These are phyloP conservation scores for Nycteola revayana DNA, from an alignment of 2,888 invertebrate genomes.

Conservation along the genomic window DNA sequence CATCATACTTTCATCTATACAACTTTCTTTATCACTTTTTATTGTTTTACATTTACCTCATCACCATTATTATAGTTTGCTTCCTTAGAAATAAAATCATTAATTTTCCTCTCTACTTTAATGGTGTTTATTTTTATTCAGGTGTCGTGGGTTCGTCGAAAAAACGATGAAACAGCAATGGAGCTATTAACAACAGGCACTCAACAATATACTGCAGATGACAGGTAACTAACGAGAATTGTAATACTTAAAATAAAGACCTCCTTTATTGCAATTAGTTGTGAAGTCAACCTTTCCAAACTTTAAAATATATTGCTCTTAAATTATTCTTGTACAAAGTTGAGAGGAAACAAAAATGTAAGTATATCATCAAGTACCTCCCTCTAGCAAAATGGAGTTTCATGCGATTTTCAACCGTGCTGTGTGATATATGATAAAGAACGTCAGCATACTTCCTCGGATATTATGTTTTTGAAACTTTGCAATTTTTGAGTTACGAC, in stretches of 20 bases:
- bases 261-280: constrained; percentile 20
- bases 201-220: constrained; percentile 70
- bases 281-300: constrained; percentile 15
- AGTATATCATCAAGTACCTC: constrained; percentile 18
- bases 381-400: constrained; percentile 16
- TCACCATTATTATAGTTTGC: no score
- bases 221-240: constrained; percentile 59
- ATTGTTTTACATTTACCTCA: no score
- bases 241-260: not conserved
- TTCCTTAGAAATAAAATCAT: no score
- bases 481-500: no score
- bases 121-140: constrained; percentile 23
- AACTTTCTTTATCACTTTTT: constrained; percentile 11
- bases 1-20: constrained; percentile 4
- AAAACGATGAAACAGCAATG: constrained; percentile 72
- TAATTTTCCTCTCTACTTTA: no score
- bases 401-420: constrained; percentile 20
- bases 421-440: constrained; percentile 24
- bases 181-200: constrained; percentile 72
- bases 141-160: constrained; percentile 76
- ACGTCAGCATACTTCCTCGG: constrained; percentile 1
- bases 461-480: no score
- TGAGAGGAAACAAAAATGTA: constrained; percentile 26
- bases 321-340: constrained; percentile 21
- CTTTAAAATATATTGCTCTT: constrained; percentile 28